Evolutionary conservation across 2,888 invertebrate species (phyloP), one percentile per base, ranked within the genome.

Genomic region (Stramonita haemastoma): DNA sequence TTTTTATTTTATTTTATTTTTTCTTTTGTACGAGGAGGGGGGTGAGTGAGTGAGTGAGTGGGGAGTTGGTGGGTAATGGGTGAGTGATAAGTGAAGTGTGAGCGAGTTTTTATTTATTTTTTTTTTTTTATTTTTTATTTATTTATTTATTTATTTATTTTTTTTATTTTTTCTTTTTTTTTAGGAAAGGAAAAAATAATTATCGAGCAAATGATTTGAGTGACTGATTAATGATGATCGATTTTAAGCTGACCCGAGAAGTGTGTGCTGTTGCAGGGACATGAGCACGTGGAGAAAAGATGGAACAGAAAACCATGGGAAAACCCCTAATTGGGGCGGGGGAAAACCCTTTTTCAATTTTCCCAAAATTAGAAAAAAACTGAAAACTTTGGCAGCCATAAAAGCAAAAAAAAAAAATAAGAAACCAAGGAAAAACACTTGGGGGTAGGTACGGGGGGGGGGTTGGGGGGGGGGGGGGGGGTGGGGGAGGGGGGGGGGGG

Each of bases 231-330:
- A 15, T 26, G 77, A 79, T 15, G 22, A 73, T 11, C n/a, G 11
- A 73, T 83, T 1, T 22, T 8, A 0, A 17, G 29, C 13, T 29
- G 2, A n/a, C 22, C n/a, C n/a, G n/a, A n/a, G n/a, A n/a, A 15
- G 1, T 57, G 15, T 83, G 19, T 46, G 5, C 46, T 22, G 13
- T 87, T 77, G 8, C 94, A 96, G 96, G 93, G 93, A 95, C 89
- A 95, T 95, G 87, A 92, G 93, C 1, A 94, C 95, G 26, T 93
- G 88, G 96, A 96, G 86, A 93, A 92, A 36, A 93, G 95, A 70
- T 96, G 96, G 96, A 96, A 96, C 73, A 93, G n/a, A 93, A 95
- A 92, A 94, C 87, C 94, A 95, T 60, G 96, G 95, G 95, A 95
- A 94, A 85, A 95, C 94, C 0, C 92, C 73, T 96, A 96, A 95